Conservation (phyloP, 2,113 vertebrate genomes). For the Naja naja region DNA sequence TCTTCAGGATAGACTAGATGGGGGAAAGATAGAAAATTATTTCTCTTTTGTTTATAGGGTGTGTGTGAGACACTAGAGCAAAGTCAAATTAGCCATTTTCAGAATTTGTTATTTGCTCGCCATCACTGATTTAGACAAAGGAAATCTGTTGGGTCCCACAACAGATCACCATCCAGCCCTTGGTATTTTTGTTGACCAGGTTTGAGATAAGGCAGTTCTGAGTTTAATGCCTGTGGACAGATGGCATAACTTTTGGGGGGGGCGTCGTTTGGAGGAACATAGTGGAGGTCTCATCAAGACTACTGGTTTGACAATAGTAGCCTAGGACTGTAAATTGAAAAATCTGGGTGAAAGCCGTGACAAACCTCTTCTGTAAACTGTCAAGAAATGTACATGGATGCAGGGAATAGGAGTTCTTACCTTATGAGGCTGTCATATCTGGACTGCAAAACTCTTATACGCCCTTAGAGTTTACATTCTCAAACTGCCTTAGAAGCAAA, state of each 20-base stretch:
- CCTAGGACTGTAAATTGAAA: neutral
- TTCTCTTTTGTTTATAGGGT: neutral
- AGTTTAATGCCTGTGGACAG: neutral
- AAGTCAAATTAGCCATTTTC: neutral
- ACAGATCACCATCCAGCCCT: neutral
- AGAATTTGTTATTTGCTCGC: neutral
- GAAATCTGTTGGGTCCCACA: neutral
- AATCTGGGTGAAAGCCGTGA: neutral
- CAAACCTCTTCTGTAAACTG: neutral
- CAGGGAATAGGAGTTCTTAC: neutral
- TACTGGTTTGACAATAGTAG: neutral
- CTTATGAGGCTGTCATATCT: neutral
- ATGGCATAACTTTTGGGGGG: neutral
- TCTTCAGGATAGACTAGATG: neutral
- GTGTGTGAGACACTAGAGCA: neutral
- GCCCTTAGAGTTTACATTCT: neutral
- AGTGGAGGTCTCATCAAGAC: neutral
- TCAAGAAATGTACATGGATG: neutral
- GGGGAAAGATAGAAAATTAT: neutral
- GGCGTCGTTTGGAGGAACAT: neutral
- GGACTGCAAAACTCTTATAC: neutral
- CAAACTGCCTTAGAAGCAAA: constrained; percentile 41
- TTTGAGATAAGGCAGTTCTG: neutral
- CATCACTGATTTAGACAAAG: neutral
- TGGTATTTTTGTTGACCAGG: neutral